Conservation (phyloP, 2,113 vertebrate species). For the Spea bombifrons region DNA sequence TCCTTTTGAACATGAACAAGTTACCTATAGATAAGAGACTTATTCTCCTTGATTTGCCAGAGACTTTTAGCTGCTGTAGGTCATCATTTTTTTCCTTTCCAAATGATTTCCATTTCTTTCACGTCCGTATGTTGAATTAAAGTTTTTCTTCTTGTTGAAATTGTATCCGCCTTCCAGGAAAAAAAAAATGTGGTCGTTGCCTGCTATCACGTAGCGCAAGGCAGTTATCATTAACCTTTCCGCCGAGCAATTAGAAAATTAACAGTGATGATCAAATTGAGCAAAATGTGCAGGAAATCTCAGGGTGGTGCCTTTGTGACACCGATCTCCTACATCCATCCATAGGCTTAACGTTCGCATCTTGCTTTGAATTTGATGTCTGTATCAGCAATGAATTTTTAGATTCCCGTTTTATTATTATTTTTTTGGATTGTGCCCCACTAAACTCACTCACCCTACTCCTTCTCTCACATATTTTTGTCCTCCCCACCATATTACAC, state of each 20-base stretch:
- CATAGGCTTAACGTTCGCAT: too few species aligned
- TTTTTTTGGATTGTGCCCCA: too few species aligned
- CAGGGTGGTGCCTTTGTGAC: conserved; percentile 16
- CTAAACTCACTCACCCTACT: not conserved
- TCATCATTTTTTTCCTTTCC: not conserved
- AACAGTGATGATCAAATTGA: conserved; percentile 36
- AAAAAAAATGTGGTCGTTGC: not conserved
- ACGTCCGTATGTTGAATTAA: not conserved
- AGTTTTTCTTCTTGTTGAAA: not conserved
- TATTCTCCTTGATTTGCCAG: not conserved
- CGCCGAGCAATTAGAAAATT: conserved; percentile 41
- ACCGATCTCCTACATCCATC: not conserved
- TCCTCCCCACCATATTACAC: not conserved
- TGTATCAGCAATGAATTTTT: too few species aligned
- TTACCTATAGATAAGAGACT: not conserved
- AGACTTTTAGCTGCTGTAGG: too few species aligned
- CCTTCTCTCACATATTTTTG: not conserved
- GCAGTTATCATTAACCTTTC: conserved; percentile 25
- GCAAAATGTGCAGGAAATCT: conserved; percentile 34
- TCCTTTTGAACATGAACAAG: too few species aligned
- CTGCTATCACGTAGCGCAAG: not conserved
- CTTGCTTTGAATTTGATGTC: too few species aligned
- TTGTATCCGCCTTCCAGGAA: not conserved
- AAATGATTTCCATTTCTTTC: not conserved
- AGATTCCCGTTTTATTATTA: too few species aligned